Evolutionary conservation across 2,797 vertebrate species (phyloP), one percentile per base, ranked within the genome.

Genomic region (Alca torda): DNA sequence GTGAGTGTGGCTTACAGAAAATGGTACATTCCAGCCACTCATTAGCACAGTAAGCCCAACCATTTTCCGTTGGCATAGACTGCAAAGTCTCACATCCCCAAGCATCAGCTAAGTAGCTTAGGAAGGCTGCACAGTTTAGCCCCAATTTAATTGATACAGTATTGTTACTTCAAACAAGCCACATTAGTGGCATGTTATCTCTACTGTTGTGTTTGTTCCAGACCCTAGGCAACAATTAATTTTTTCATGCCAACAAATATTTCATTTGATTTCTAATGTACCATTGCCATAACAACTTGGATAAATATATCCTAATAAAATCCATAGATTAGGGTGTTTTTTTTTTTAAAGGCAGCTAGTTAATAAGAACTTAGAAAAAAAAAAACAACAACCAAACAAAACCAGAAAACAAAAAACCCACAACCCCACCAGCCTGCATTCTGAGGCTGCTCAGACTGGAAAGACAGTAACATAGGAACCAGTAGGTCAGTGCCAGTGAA

Each of bases 151-250:
- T 89, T 95, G 89, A 95, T 94, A 48, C 75, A 92, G 81, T 84
- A 77, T 73, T 96, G 81, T 94, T 96, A 95, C 94, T 96, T 95
- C 93, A 96, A 96, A 96, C 89, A 95, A 96, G 51, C 84, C 78
- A 16, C 68, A 93, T 96, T 96, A 97, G 75, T 61, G 67, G 68
- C 59, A 46, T 84, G 72, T 93, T 96, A 96, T 96, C 96, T 94
- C 89, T 84, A 23, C 83, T 91, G 68, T 93, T 97, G 93, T 90
- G 81, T 96, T 96, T 92, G 83, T 93, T 88, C 79, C 89, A 94
- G 84, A 97, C 95, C 94, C 87, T 95, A 95, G 94, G 92, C 95
- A 96, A 95, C 96, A 97, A 95, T 95, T 87, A 96, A 91, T 96
- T 97, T 90, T 98, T 84, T 94, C 93, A 92, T 78, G 75, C 93